A percentile compares a stretch with the other conserved stretches of the same genome.
These are phyloP conservation scores for Tetragonula clypearis DNA, from an alignment of 1,140 invertebrate species.

Conservation along the genomic window DNA sequence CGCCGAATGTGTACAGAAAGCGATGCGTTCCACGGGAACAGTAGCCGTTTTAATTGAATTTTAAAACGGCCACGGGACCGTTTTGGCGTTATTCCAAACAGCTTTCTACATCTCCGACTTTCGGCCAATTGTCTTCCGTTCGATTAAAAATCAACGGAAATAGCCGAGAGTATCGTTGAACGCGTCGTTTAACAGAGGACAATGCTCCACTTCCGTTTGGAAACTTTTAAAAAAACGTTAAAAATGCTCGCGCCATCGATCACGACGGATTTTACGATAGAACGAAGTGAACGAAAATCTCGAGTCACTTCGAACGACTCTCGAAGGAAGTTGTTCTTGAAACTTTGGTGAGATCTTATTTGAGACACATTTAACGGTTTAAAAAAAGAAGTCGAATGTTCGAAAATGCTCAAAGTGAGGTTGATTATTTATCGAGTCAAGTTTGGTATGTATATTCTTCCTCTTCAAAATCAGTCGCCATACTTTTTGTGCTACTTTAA, in stretches of 20 bases:
- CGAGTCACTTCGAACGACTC: not conserved
- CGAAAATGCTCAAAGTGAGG: too few relatives aligned
- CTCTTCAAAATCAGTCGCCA: not conserved
- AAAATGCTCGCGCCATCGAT: not conserved
- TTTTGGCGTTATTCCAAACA: conserved; percentile 48
- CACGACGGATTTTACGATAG: not conserved
- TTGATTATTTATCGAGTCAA: not conserved
- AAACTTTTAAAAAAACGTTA: not conserved
- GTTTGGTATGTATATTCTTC: not conserved
- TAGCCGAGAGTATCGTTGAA: conserved; percentile 24
- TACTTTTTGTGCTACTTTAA: not conserved
- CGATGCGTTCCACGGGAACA: not conserved
- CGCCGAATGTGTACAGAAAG: conserved; percentile 13
- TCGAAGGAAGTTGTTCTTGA: not conserved
- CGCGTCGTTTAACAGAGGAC: conserved; percentile 37
- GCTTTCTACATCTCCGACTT: conserved; percentile 43
- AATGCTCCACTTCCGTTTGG: not conserved
- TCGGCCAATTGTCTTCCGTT: conserved; percentile 48
- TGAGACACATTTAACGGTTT: not conserved
- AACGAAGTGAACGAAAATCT: conserved; percentile 8
- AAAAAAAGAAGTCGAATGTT: not conserved
- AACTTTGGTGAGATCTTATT: not conserved
- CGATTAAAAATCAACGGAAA: conserved; percentile 53
- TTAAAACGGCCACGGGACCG: conserved; percentile 33
- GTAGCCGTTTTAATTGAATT: conserved; percentile 49